Evolutionary conservation across 2,888 invertebrate species (phyloP), one percentile per base, ranked within the genome.

Genomic region (Orthonevra nobilis): DNA sequence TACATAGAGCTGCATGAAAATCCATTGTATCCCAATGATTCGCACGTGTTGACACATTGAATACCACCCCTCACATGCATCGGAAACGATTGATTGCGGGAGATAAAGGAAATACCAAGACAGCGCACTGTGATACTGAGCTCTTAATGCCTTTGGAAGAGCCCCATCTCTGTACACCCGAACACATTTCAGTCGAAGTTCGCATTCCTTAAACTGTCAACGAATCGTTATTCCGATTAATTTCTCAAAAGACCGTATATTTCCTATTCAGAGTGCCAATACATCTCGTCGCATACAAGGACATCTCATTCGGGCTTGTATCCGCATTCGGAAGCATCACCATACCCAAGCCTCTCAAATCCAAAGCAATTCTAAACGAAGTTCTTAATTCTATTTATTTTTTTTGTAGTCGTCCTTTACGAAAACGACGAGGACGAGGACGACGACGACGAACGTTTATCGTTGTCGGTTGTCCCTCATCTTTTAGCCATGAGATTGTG

Each of bases 401-500:
- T n/a, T 36, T 36, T 36, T 66, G n/a, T 19, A 23, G n/a, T n/a
- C n/a, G n/a, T n/a, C n/a, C n/a, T 10, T 54, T 19, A 32, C 30
- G 14, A 52, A 42, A 34, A n/a, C 34, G 17, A 19, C 19, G 17
- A 2, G n/a, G 17, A 2, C 14, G 1, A 2, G 12, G 36, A 1
- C 10, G n/a, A 40, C 9, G 17, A 5, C 5, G 4, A 19, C n/a
- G 14, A 12, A 26, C 20, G 42, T 28, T 70, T 50, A 63, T 58
- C 23, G 36, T 42, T 17, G 54, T 40, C 32, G 36, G 36, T 42
- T 17, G 54, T 40, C 32, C 28, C 32, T 63, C 38, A 54, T 46
- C 20, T 40, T 30, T 48, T 52, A 19, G 61, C 5, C 48, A 58
- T 63, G 36, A 48, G 42, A 40, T 50, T 30, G 30, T 75, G 69